A percentile compares a stretch with the other conserved stretches of the same genome.
phyloP scores from a whole-genome alignment of 2,888 invertebrate genomes.

The Cancer borealis region DNA sequence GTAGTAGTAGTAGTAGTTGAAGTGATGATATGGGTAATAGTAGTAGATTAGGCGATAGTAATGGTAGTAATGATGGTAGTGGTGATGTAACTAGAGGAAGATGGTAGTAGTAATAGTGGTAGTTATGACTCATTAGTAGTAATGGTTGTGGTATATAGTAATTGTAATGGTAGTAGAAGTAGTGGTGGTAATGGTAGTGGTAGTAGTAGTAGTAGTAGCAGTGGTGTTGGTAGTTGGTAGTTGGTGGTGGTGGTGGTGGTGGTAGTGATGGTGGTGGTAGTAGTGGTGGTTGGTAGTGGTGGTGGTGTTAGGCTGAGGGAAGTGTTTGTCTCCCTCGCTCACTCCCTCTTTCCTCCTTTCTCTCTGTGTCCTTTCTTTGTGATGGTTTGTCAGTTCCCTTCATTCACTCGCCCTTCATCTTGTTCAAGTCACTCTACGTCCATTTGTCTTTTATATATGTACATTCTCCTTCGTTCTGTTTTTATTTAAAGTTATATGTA shows the following conservation, averaged over 20 bases:
- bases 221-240: neutral
- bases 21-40: neutral
- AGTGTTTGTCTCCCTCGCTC: constrained; percentile 24
- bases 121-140: neutral
- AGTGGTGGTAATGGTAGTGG: too few species aligned
- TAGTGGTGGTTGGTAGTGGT: neutral
- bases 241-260: neutral
- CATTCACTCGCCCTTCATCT: too few species aligned
- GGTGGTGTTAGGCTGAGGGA: too few species aligned
- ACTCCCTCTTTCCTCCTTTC: constrained; percentile 14
- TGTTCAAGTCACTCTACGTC: too few species aligned
- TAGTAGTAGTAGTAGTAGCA: too few species aligned
- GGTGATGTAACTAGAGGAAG: neutral
- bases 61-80: neutral
- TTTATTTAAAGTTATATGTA: too few species aligned
- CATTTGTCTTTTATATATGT: too few species aligned
- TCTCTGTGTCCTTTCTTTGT: neutral
- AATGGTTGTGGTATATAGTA: neutral
- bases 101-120: neutral
- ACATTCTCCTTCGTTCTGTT: too few species aligned
- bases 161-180: neutral
- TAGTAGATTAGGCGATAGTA: neutral
- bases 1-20: neutral
- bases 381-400: too few species aligned
- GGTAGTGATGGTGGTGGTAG: neutral